Conservation (phyloP, 2,113 vertebrate species). For the Callospermophilus lateralis region DNA sequence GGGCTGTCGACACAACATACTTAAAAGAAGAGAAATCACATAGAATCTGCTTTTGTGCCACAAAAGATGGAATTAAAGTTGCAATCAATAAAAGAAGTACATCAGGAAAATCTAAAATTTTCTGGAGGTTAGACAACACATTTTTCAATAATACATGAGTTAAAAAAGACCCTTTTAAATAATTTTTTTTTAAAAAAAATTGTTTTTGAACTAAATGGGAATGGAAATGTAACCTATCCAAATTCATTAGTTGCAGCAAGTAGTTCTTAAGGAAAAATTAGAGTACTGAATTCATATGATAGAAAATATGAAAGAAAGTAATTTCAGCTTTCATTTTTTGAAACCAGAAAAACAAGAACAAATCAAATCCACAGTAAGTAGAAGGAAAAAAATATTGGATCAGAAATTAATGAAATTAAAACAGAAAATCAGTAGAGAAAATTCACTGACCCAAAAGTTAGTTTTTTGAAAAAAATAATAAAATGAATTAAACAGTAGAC, state of each 20-base stretch:
- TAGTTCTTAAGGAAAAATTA: neutral
- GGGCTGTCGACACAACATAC: too few relatives aligned
- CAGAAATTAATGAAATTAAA: neutral
- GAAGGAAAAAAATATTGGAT: neutral
- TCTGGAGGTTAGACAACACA: too few relatives aligned
- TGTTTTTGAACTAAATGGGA: neutral
- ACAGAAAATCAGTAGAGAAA: neutral
- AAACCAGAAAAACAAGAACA: neutral
- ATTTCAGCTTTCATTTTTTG: neutral
- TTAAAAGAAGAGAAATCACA: too few relatives aligned
- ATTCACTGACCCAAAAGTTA: neutral
- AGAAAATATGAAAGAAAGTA: neutral
- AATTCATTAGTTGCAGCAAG: neutral
- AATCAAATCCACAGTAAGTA: too few relatives aligned
- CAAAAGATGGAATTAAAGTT: too few relatives aligned
- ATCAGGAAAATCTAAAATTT: too few relatives aligned
- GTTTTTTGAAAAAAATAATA: neutral
- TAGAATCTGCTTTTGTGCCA: too few relatives aligned
- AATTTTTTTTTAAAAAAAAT: neutral
- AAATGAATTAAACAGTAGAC: neutral
- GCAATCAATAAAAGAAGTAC: too few relatives aligned
- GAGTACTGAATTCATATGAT: neutral
- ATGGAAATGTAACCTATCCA: neutral
- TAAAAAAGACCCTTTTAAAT: neutral
- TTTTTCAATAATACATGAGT: too few relatives aligned